Percentiles rank a stretch among this genome's conserved stretches.
phyloP scores from a whole-genome alignment of 2,888 invertebrate genomes.

The Cerastis leucographa region DNA sequence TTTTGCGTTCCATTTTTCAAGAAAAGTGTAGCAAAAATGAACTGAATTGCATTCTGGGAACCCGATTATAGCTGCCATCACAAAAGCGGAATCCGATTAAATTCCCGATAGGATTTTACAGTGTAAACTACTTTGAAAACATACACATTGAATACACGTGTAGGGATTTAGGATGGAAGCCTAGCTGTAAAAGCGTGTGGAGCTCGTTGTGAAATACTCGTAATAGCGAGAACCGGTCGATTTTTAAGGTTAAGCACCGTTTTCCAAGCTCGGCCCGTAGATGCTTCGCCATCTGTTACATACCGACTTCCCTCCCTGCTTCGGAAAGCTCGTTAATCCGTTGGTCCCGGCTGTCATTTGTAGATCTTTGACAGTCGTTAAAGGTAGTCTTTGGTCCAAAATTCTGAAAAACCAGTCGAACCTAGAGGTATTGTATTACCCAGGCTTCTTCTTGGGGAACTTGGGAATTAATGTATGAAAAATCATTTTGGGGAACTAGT shows the following conservation, averaged over 20 bases:
- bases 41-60: conserved; percentile 26
- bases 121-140: neutral
- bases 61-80: conserved; percentile 39
- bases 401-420: too few species aligned
- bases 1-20: conserved; percentile 12
- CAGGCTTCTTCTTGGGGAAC: too few species aligned
- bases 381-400: too few species aligned
- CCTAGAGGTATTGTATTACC: too few species aligned
- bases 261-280: neutral
- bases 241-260: neutral
- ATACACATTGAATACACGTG: neutral
- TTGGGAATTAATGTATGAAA: too few species aligned
- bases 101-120: conserved; percentile 24
- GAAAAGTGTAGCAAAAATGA: conserved; percentile 19
- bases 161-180: neutral
- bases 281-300: neutral
- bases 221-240: neutral
- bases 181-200: neutral
- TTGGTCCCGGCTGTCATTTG: too few species aligned
- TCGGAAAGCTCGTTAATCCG: too few species aligned
- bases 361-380: too few species aligned
- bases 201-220: neutral
- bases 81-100: conserved; percentile 34
- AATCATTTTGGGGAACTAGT: too few species aligned
- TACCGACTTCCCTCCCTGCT: neutral